Base-by-base conservation (phyloP, 2,888 invertebrate species). In the Pammene aurita region DNA sequence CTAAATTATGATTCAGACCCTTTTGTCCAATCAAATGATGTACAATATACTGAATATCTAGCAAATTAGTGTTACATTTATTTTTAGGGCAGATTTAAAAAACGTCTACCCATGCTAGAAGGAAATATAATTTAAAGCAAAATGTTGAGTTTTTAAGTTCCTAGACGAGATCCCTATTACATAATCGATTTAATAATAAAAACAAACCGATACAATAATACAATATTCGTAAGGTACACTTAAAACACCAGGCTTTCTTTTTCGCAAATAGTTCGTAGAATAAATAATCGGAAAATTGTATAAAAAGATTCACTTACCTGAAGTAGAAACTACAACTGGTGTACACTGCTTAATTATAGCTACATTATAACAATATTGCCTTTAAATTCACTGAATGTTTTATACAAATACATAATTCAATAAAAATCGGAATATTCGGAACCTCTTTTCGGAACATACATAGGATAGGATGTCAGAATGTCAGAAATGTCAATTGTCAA, bases 351-450 rank as follows among this genome's bases (percentile, higher is more conserved):
- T 35, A 52, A 18, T 34, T 44, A 16, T 58, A 58, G 44, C 63
- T 64, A 68, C 68, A 68, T 64, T 58, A 64, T 64, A 44, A 58
- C 35, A 58, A 42, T 11, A 16, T 14, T 42, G 11, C 9, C n/a
- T 57, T 58, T 58, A n/a, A 26, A 52, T 44, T 38, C 52, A 68
- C 18, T 44, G 5, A 58, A 52, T 38, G 14, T 58, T 62, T 63
- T 16, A 50, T 67, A 55, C 5, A 57, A 62, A 63, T 48, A 46
- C 61, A 57, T 58, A 50, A 64, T 58, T 68, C 48, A 44, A 68
- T 68, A 63, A 68, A 58, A 52, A 44, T 52, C 48, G 18, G 44
- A 34, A 60, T 60, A 52, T 35, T 52, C 48, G 18, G 44, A 34
- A 60, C 54, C 35, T 18, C 42, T 4, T 42, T 9, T 14, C 34